Percentiles rank a stretch among this genome's conserved stretches.
Conservation (phyloP, 2,888 invertebrate species). For the Chalcis sispes region DNA sequence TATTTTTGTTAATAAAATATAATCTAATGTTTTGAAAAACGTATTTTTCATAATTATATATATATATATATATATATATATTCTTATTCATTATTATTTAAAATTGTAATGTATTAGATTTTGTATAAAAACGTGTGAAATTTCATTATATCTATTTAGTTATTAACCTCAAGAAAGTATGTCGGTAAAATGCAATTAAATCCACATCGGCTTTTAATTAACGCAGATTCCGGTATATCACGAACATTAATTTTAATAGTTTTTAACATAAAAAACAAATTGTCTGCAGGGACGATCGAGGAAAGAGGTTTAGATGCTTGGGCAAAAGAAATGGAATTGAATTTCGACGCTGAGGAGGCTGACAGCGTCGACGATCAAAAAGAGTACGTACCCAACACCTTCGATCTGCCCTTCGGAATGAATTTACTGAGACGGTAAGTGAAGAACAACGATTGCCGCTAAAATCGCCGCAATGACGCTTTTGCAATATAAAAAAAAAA, state of each 20-base stretch:
- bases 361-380: conserved; percentile 69
- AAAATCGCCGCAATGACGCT: neutral
- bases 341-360: conserved; percentile 60
- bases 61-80: neutral
- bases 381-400: conserved; percentile 78
- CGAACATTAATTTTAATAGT: neutral
- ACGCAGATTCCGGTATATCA: no score
- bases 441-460: neutral
- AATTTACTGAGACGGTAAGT: conserved; percentile 78
- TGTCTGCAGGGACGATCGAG: conserved; percentile 80
- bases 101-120: neutral
- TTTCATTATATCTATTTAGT: neutral
- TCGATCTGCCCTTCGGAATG: conserved; percentile 87
- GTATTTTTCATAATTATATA: neutral
- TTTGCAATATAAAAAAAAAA: conserved; percentile 7
- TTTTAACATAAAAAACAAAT: conserved; percentile 13
- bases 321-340: conserved; percentile 83
- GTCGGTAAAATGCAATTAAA: neutral
- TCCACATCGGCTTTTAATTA: neutral
- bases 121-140: neutral
- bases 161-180: neutral
- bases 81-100: neutral
- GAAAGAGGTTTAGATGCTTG: conserved; percentile 87
- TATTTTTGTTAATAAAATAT: neutral
- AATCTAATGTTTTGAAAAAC: neutral